Evolutionary conservation across 2,888 invertebrate species (phyloP).

Genomic region (Syritta pipiens): DNA sequence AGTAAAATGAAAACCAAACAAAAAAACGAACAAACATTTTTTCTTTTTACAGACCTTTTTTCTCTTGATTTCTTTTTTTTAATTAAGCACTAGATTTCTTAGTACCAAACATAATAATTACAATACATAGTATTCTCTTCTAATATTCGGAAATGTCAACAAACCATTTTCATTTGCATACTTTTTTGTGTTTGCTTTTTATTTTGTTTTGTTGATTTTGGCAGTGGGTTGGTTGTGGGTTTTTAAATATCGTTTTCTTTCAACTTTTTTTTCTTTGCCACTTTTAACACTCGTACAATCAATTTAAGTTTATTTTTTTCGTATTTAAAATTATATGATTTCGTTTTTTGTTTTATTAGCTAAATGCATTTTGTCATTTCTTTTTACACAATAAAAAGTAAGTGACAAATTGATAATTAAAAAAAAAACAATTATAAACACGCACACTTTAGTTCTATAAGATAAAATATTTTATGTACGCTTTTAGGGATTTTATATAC

Average conservation of each 20-base stretch:
- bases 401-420: constrained; percentile 15
- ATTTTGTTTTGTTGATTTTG: constrained; percentile 54
- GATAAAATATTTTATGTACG: constrained; percentile 22
- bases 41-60: constrained; percentile 41
- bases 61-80: constrained; percentile 33
- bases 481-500: constrained; percentile 16
- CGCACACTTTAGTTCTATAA: constrained; percentile 27
- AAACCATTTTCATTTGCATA: constrained; percentile 34
- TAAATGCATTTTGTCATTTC: constrained; percentile 57
- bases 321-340: constrained; percentile 54
- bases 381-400: constrained; percentile 53
- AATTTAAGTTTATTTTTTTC: constrained; percentile 52
- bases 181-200: constrained; percentile 30
- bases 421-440: constrained; percentile 19
- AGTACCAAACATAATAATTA: constrained; percentile 61
- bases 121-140: constrained; percentile 62
- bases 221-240: constrained; percentile 63
- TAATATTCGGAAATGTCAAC: constrained; percentile 45
- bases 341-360: constrained; percentile 41
- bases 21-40: neutral
- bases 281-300: constrained; percentile 47
- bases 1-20: neutral
- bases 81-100: constrained; percentile 58
- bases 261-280: constrained; percentile 19
- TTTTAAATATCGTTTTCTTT: constrained; percentile 32